These are phyloP conservation scores for Clunio marinus DNA, from an alignment of 2,888 invertebrate genomes.

Conservation along the genomic window DNA sequence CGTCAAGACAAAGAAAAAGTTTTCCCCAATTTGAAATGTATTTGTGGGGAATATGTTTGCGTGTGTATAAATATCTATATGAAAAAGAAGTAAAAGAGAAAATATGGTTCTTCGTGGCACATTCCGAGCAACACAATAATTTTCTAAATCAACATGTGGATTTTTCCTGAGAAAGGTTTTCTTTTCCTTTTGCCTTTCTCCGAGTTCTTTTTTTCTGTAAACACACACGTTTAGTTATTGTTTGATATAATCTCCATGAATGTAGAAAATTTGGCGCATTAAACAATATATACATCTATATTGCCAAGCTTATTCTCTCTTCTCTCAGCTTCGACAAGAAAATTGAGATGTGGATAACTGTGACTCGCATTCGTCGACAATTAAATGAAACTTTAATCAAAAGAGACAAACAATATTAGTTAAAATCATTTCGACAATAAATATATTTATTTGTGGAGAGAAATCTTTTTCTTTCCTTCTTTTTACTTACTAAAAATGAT, in stretches of 20 bases:
- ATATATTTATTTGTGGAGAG: too few relatives aligned
- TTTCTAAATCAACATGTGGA: conserved; percentile 19
- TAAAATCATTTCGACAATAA: too few relatives aligned
- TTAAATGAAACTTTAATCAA: too few relatives aligned
- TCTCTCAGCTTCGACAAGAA: too few relatives aligned
- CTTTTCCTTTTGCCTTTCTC: neutral
- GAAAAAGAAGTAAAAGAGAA: too few relatives aligned
- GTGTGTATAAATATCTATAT: neutral
- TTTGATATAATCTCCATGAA: neutral
- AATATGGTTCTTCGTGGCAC: neutral
- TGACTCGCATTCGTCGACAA: too few relatives aligned
- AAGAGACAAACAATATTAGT: too few relatives aligned
- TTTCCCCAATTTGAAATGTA: too few relatives aligned
- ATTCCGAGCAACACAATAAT: neutral
- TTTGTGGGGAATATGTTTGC: neutral
- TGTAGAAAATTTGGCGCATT: neutral
- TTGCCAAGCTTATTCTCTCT: too few relatives aligned
- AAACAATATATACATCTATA: conserved; percentile 12
- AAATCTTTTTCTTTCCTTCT: too few relatives aligned
- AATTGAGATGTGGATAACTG: too few relatives aligned
- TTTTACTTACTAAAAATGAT: too few relatives aligned
- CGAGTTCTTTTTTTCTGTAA: neutral
- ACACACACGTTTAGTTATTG: neutral
- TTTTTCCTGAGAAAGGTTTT: conserved; percentile 12
- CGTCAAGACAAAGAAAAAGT: neutral